phyloP scores from a whole-genome alignment of 2,797 vertebrate genomes.

The Melanotaenia pygmaea region DNA sequence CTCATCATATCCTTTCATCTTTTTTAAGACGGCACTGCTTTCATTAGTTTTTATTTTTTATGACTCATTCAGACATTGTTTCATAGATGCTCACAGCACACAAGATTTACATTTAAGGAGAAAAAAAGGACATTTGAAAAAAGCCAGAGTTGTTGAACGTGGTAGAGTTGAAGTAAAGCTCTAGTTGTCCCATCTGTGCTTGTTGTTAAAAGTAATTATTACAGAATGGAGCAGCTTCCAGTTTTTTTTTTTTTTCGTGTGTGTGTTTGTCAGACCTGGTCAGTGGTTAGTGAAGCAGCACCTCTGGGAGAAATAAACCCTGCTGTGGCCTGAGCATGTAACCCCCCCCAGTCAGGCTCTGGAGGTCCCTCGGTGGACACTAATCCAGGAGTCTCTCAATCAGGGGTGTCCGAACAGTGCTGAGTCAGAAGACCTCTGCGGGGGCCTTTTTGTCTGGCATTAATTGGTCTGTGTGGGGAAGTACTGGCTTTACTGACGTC shows the following conservation, averaged over 20 bases:
- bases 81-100: constrained; percentile 38
- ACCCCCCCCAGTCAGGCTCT: background rate
- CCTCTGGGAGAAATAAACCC: constrained; percentile 13
- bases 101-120: constrained; percentile 60
- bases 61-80: constrained; percentile 71
- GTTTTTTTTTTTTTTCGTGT: constrained; percentile 34
- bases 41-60: constrained; percentile 66
- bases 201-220: constrained; percentile 57
- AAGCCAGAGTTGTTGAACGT: constrained; percentile 60
- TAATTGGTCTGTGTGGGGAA: constrained; percentile 71
- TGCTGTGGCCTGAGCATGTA: background rate
- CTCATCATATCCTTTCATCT: constrained; percentile 68
- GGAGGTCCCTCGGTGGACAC: constrained; percentile 19
- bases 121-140: constrained; percentile 61
- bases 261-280: constrained; percentile 24
- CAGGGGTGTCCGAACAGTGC: constrained; percentile 48
- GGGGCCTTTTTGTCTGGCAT: constrained; percentile 73
- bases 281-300: constrained; percentile 38
- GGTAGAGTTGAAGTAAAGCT: constrained; percentile 49
- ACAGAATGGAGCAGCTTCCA: constrained; percentile 33
- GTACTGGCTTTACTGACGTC: constrained; percentile 64
- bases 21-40: constrained; percentile 62
- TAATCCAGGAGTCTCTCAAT: constrained; percentile 23
- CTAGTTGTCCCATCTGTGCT: constrained; percentile 47
- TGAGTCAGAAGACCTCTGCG: constrained; percentile 68